A percentile compares a stretch with the other conserved stretches of the same genome.
Evolutionary conservation across 2,888 invertebrate species (phyloP).

Genomic region (Amiota minor): DNA sequence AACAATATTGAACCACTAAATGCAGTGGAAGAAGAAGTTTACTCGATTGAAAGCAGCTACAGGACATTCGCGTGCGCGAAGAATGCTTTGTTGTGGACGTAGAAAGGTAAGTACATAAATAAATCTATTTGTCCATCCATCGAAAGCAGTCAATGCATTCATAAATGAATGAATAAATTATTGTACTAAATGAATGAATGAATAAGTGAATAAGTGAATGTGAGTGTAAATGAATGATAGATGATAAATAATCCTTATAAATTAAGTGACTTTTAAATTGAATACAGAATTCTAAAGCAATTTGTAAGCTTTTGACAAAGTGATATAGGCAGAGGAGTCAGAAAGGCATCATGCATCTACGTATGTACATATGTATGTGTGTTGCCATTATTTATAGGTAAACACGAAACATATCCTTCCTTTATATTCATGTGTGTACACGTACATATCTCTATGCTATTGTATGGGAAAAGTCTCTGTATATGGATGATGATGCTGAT

Average conservation of each 20-base stretch:
- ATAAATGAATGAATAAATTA: not conserved
- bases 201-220: too few relatives aligned
- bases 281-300: not conserved
- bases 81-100: constrained; percentile 96
- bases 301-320: not conserved
- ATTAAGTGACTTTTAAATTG: not conserved
- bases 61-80: constrained; percentile 85
- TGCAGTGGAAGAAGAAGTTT: constrained; percentile 90
- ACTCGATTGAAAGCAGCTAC: constrained; percentile 84
- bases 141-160: not conserved
- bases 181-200: too few relatives aligned
- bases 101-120: constrained; percentile 82
- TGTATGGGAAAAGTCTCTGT: too few relatives aligned
- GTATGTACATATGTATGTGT: too few relatives aligned
- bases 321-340: too few relatives aligned
- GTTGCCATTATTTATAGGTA: too few relatives aligned
- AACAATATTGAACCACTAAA: constrained; percentile 72
- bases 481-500: too few relatives aligned
- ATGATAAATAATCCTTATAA: too few relatives aligned
- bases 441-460: not conserved
- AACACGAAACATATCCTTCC: not conserved
- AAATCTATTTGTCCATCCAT: not conserved
- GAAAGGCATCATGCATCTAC: too few relatives aligned
- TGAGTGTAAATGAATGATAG: too few relatives aligned
- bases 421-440: not conserved